These are phyloP conservation scores for Chironomus riparius DNA, from an alignment of 2,888 invertebrate genomes.

Conservation along the genomic window DNA sequence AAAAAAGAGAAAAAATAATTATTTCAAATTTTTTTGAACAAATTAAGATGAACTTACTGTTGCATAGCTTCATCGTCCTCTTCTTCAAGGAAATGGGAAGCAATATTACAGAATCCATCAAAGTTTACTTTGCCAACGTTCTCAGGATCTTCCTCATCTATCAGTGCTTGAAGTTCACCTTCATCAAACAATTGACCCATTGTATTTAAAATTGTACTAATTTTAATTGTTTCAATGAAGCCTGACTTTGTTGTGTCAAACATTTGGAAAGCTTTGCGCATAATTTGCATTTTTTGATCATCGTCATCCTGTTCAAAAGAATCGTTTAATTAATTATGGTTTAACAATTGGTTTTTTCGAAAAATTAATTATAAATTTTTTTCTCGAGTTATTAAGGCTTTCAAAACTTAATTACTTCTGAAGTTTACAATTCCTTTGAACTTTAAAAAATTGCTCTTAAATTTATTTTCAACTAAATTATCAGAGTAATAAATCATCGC, in stretches of 20 bases:
- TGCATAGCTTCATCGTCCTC: conserved; percentile 95
- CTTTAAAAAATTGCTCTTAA: no score
- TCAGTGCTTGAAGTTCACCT: conserved; percentile 76
- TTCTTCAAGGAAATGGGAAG: conserved; percentile 88
- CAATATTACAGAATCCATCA: conserved; percentile 87
- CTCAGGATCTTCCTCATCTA: conserved; percentile 87
- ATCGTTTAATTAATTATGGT: no score
- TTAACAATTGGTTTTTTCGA: no score
- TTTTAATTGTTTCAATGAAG: conserved; percentile 82
- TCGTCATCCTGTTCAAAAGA: conserved; percentile 46
- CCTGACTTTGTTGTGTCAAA: conserved; percentile 90
- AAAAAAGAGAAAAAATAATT: background rate
- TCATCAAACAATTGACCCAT: conserved; percentile 94
- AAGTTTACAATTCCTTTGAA: no score
- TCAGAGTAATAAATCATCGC: no score
- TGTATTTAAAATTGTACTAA: conserved; percentile 85
- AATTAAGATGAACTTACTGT: conserved; percentile 43
- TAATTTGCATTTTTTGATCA: conserved; percentile 76
- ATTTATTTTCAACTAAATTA: no score
- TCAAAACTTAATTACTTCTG: background rate
- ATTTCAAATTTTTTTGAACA: background rate
- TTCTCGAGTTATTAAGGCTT: background rate
- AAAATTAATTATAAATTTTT: no score
- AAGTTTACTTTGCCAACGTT: conserved; percentile 84
- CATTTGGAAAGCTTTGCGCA: conserved; percentile 95